Conservation (phyloP, 2,888 invertebrate species). For the Drosophila meridiana region DNA sequence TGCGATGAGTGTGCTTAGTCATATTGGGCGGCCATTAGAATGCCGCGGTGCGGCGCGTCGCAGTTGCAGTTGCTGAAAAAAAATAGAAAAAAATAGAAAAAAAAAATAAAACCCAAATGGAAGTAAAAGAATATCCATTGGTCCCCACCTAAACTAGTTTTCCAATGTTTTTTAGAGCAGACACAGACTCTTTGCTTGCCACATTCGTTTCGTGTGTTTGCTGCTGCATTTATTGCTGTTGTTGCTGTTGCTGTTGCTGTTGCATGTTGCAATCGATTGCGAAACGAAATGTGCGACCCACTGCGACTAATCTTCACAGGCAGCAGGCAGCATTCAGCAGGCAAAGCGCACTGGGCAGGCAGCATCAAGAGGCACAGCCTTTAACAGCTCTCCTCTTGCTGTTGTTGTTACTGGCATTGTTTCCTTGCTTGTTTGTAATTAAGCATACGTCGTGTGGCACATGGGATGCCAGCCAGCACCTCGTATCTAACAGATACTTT, state of each 20-base stretch:
- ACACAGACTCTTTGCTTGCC: constrained; percentile 56
- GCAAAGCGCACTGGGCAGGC: constrained; percentile 51
- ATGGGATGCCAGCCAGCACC: constrained; percentile 71
- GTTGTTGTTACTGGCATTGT: constrained; percentile 59
- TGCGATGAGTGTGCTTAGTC: constrained; percentile 82
- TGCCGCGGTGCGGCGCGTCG: constrained; percentile 63
- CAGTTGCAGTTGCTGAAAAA: constrained; percentile 45
- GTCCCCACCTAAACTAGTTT: constrained; percentile 84
- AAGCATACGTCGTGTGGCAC: constrained; percentile 81
- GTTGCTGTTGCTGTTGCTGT: constrained; percentile 46
- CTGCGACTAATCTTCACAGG: constrained; percentile 80
- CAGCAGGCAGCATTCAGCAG: constrained; percentile 34
- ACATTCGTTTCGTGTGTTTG: constrained; percentile 74
- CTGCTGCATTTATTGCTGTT: constrained; percentile 40
- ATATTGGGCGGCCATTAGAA: constrained; percentile 84
- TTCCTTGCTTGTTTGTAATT: constrained; percentile 79
- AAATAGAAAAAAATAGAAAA: constrained; percentile 14
- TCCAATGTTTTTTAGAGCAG: constrained; percentile 75
- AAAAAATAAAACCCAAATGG: constrained; percentile 53
- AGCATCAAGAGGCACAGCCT: constrained; percentile 46
- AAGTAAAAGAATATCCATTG: constrained; percentile 80
- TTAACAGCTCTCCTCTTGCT: constrained; percentile 28
- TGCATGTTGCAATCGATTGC: constrained; percentile 82
- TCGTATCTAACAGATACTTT: constrained; percentile 70
- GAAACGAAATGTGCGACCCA: constrained; percentile 82